These are phyloP conservation scores for Bucco capensis DNA, from an alignment of 2,113 vertebrate species.

Conservation along the genomic window DNA sequence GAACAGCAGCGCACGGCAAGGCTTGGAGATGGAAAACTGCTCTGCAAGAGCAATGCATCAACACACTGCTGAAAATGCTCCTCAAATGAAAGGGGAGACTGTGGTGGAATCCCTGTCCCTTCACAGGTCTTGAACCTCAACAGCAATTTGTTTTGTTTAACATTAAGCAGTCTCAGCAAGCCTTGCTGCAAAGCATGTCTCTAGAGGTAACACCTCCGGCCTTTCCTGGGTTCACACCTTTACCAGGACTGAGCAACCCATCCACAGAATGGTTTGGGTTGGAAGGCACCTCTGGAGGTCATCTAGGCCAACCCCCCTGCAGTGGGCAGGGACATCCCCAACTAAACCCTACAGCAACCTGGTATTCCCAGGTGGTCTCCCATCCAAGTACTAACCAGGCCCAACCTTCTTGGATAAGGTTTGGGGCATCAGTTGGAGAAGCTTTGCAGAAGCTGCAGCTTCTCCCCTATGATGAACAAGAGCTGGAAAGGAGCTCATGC, in stretches of 20 bases:
- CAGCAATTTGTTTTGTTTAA: neutral
- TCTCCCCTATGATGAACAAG: neutral
- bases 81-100: neutral
- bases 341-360: too few species aligned
- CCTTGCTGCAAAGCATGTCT: neutral
- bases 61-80: fast-evolving
- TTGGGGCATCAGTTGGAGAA: neutral
- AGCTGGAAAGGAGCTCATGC: neutral
- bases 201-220: neutral
- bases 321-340: too few species aligned
- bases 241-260: neutral
- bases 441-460: neutral
- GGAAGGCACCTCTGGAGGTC: too few species aligned
- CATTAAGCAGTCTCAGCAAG: neutral
- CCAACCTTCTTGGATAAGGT: neutral
- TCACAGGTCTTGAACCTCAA: neutral
- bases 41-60: fast-evolving
- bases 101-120: neutral
- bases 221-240: neutral
- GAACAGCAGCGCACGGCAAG: neutral
- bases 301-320: too few species aligned
- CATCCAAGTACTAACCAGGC: too few species aligned
- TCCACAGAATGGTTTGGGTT: too few species aligned
- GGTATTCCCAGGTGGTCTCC: too few species aligned
- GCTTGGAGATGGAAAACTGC: neutral